phyloP scores from a whole-genome alignment of 2,797 vertebrate genomes.

The Phataginus tricuspis region DNA sequence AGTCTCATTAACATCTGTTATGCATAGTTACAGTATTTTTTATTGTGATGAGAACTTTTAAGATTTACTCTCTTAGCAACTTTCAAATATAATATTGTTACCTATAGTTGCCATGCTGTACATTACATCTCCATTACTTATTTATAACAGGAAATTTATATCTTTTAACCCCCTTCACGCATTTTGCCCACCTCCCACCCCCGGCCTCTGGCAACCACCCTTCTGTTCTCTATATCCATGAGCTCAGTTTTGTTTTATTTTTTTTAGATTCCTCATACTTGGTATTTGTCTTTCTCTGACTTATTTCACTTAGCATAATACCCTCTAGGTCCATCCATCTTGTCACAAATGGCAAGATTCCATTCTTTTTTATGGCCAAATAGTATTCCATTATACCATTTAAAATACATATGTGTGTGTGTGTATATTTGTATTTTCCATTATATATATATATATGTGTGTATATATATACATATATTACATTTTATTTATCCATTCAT shows the following conservation, averaged over 20 bases:
- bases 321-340: not conserved
- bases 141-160: not conserved
- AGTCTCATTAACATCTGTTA: not conserved
- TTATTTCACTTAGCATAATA: not conserved
- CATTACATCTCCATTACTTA: not conserved
- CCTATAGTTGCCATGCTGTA: not conserved
- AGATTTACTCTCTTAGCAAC: not conserved
- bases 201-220: not conserved
- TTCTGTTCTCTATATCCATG: not conserved
- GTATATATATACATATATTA: no score
- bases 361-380: not conserved
- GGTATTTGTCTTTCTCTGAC: not conserved
- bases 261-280: not conserved
- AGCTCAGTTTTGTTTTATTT: not conserved
- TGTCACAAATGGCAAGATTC: not conserved
- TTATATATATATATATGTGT: no score
- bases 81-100: not conserved
- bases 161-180: not conserved
- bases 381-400: not conserved
- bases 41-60: not conserved
- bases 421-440: no score
- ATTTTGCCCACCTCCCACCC: no score
- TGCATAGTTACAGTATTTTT: not conserved
- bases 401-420: no score
- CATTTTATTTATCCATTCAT: not conserved